Percentiles rank a stretch among this genome's conserved stretches.
phyloP scores from a whole-genome alignment of 1,140 invertebrate species.

The Orius insidiosus region DNA sequence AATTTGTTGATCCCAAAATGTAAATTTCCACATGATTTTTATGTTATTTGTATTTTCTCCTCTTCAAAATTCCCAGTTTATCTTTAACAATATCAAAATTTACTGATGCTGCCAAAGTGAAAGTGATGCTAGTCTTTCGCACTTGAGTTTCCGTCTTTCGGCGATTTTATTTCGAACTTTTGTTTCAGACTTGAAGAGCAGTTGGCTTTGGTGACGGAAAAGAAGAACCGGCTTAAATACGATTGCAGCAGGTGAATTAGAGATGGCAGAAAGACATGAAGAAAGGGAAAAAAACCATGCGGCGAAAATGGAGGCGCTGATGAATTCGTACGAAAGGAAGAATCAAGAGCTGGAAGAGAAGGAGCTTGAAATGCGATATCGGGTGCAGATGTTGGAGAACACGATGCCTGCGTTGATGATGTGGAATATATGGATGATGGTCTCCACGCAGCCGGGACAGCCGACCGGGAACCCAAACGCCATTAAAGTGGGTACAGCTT shows the following conservation, averaged over 20 bases:
- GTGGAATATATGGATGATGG: slow-evolving; percentile 34
- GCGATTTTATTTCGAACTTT: no score
- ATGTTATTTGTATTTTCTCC: no score
- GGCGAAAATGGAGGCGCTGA: slow-evolving; percentile 17
- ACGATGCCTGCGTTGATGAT: slow-evolving; percentile 44
- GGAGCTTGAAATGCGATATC: slow-evolving; percentile 36
- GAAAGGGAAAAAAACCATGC: slow-evolving; percentile 16
- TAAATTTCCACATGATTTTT: no score
- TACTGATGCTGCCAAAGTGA: no score
- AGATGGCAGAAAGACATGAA: slow-evolving; percentile 19
- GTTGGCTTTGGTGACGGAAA: slow-evolving; percentile 20
- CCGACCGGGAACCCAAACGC: background rate
- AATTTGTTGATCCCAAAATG: no score
- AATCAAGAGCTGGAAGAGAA: slow-evolving; percentile 35
- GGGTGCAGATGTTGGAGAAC: slow-evolving; percentile 40
- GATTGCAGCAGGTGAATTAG: slow-evolving; percentile 18
- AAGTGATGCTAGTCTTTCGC: no score
- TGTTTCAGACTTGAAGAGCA: slow-evolving; percentile 20
- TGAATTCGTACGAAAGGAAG: slow-evolving; percentile 33
- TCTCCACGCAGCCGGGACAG: slow-evolving; percentile 4
- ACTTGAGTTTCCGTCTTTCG: no score
- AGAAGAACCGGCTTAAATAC: slow-evolving; percentile 20
- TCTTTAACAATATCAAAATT: no score
- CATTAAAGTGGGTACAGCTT: background rate
- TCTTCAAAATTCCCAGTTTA: no score